phyloP scores from a whole-genome alignment of 1,140 invertebrate genomes.

The Drosophila kurseongensis region DNA sequence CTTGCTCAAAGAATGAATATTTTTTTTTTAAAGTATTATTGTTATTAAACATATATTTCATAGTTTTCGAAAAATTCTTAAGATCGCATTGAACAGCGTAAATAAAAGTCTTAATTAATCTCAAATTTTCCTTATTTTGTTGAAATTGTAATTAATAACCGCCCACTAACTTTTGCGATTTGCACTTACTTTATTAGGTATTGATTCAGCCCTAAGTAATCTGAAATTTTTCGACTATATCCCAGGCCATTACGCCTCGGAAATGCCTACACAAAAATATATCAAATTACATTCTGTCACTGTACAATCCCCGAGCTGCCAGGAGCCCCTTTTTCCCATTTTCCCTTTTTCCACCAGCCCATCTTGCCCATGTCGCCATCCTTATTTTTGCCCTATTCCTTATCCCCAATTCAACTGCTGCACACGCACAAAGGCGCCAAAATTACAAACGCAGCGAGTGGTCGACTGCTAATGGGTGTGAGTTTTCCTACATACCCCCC shows the following conservation, averaged over 20 bases:
- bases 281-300: conserved; percentile 45
- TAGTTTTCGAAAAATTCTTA: too few relatives aligned
- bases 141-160: not conserved
- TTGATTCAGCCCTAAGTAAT: conserved; percentile 3
- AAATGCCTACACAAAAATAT: conserved; percentile 34
- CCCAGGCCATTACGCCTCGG: conserved; percentile 18
- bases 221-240: conserved; percentile 6
- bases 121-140: not conserved
- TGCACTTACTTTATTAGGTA: not conserved
- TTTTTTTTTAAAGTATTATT: too few relatives aligned
- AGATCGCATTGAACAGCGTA: too few relatives aligned
- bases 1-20: too few relatives aligned
- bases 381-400: not conserved
- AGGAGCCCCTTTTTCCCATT: not conserved
- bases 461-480: conserved; percentile 43
- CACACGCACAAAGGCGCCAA: conserved; percentile 81
- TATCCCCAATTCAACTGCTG: conserved; percentile 37
- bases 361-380: conserved; percentile 2
- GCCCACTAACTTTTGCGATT: too few relatives aligned
- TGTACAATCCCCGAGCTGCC: conserved; percentile 30
- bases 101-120: too few relatives aligned
- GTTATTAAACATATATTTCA: too few relatives aligned
- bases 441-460: conserved; percentile 81
- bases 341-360: conserved; percentile 1
- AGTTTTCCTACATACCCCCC: not conserved